Conservation (phyloP, 2,113 vertebrate species). For the Mobula birostris region DNA sequence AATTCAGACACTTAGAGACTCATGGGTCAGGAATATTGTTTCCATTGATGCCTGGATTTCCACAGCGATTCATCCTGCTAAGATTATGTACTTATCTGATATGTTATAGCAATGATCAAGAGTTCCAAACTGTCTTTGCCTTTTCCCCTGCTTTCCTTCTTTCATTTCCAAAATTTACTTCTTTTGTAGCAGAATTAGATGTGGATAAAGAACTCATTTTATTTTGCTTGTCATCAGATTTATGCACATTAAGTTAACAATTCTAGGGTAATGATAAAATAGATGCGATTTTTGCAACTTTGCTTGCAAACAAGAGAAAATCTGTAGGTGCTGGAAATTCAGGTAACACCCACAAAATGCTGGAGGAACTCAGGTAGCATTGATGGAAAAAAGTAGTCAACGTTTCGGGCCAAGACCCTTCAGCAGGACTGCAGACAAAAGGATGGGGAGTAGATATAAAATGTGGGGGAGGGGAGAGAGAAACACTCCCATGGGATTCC, state of each 20-base stretch:
- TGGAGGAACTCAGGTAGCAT: too few relatives aligned
- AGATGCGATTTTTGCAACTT: background rate
- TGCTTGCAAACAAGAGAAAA: background rate
- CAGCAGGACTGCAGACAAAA: too few relatives aligned
- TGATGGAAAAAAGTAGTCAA: too few relatives aligned
- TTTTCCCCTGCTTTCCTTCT: too few relatives aligned
- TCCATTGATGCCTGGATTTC: background rate
- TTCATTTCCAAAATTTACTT: too few relatives aligned
- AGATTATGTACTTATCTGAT: background rate
- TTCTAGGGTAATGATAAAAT: background rate
- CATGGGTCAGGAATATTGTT: background rate
- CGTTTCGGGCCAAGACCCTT: too few relatives aligned
- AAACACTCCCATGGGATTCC: too few relatives aligned
- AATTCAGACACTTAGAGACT: background rate
- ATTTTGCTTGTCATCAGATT: background rate
- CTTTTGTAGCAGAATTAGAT: background rate
- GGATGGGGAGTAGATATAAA: too few relatives aligned
- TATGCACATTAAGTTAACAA: background rate
- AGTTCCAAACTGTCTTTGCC: background rate
- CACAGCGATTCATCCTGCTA: background rate
- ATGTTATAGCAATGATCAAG: background rate
- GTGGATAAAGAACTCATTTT: background rate
- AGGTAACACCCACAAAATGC: too few relatives aligned
- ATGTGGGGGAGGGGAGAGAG: too few relatives aligned
- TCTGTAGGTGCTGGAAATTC: too few relatives aligned